A percentile compares a stretch with the other conserved stretches of the same genome.
These are phyloP conservation scores for Contarinia nasturtii DNA, from an alignment of 1,140 invertebrate genomes.

Conservation along the genomic window DNA sequence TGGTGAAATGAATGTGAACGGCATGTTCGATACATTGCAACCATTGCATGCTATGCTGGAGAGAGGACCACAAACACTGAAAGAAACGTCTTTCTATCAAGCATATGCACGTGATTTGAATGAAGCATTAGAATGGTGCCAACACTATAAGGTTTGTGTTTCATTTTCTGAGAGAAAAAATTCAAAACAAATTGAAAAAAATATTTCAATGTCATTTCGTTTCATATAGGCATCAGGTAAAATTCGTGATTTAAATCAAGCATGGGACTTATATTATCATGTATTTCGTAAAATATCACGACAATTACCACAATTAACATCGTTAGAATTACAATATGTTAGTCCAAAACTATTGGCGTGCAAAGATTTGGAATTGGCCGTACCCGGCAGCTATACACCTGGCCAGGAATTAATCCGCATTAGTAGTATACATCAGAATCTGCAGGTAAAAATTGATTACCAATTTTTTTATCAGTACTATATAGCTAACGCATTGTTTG, in stretches of 20 bases:
- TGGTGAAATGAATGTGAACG: conserved; percentile 81
- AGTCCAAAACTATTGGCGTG: conserved; percentile 80
- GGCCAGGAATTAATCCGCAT: conserved; percentile 39
- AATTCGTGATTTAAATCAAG: conserved; percentile 82
- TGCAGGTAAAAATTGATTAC: conserved; percentile 42
- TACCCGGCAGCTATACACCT: conserved; percentile 89
- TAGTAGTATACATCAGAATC: conserved; percentile 15
- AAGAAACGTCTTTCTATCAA: conserved; percentile 93
- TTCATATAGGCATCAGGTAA: conserved; percentile 43
- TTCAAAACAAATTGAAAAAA: too few relatives aligned
- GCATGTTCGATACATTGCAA: conserved; percentile 90
- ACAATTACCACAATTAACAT: conserved; percentile 79
- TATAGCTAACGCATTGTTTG: neutral
- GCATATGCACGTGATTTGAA: conserved; percentile 85
- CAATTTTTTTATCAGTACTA: too few relatives aligned
- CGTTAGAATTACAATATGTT: conserved; percentile 85
- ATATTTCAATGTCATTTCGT: neutral
- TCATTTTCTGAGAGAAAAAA: neutral
- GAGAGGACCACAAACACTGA: conserved; percentile 81
- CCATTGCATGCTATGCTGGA: conserved; percentile 90
- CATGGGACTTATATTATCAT: conserved; percentile 98
- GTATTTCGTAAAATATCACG: conserved; percentile 89
- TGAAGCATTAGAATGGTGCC: conserved; percentile 90
- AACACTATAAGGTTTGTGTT: conserved; percentile 48
- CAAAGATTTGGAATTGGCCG: conserved; percentile 81